Evolutionary conservation across 2,113 vertebrate species (phyloP), one percentile per base, ranked within the genome.

Genomic region (Urocitellus parryii): DNA sequence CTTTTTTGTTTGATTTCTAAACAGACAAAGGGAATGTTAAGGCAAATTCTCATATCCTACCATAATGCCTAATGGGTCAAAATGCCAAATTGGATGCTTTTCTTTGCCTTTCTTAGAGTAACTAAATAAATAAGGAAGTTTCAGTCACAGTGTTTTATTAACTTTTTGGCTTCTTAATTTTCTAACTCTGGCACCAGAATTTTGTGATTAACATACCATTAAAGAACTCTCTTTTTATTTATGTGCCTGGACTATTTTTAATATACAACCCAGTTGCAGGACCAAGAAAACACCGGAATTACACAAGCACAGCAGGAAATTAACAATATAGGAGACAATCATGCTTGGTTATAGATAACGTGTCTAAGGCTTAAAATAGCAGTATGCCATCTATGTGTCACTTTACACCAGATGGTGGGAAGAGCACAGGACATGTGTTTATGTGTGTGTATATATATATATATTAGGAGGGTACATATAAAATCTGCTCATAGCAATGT

Each of bases 381-480:
- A 89, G 96, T 96, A 98, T 98, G 94, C 97, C 94, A 97, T 96
- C 95, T 96, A 98, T 98, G 98, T 98, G 98, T 97, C 96, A 91
- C 67, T 95, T 97, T 98, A 98, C 95, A 98, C 96, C 98, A 98
- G 98, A 99, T 97, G 98, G 98, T 90, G 13, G 88, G 88, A 96
- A 92, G 68, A 97, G 85, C 81, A 96, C 67, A 98, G 98, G 98
- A 97, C 96, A 92, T 27, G 22, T 29, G 56, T 42, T 42, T 80
- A 37, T 70, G 61, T 67, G 58, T 61, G 16, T 82, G 10, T 29
- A 22, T 45, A 45, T 82, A 14, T 86, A 25, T 77, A 73, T 63
- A 61, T 88, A 94, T 97, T 93, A 94, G 76, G 90, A 95, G 89
- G 79, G 51, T 94, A 94, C 74, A 42, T 97, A 91, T 91, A 95